A percentile compares a stretch with the other conserved stretches of the same genome.
phyloP scores from a whole-genome alignment of 2,113 vertebrate genomes.

The Halichoerus grypus region DNA sequence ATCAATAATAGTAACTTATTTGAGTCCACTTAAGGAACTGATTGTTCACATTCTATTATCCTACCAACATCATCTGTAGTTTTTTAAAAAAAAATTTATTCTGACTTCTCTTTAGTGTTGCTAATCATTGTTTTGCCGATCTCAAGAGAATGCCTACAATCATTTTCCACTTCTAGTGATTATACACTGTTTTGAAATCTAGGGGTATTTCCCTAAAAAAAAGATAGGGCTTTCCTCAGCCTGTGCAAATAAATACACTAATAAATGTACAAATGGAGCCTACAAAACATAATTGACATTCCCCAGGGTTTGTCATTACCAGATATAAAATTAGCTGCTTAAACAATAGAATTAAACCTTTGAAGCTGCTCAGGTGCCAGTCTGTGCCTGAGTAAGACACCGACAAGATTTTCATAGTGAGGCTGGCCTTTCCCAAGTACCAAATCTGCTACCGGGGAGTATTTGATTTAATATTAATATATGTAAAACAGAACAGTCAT shows the following conservation, averaged over 20 bases:
- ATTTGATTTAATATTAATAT: not conserved
- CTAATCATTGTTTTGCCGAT: conserved; percentile 13
- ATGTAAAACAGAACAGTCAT: conserved; percentile 7
- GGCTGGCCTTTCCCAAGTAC: not conserved
- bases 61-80: not conserved
- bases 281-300: not conserved
- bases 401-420: not conserved
- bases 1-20: not conserved
- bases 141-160: not conserved
- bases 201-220: not conserved
- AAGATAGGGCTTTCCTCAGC: not conserved
- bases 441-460: not conserved
- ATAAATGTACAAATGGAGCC: conserved; percentile 10
- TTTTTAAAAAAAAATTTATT: not conserved
- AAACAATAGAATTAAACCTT: conserved; percentile 8
- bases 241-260: conserved; percentile 14
- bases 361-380: not conserved
- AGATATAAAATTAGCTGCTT: conserved; percentile 11
- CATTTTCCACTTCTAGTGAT: not conserved
- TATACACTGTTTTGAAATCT: not conserved
- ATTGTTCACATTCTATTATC: not conserved
- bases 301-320: not conserved
- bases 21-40: conserved; percentile 19
- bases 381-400: not conserved
- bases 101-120: conserved; percentile 38